phyloP scores from a whole-genome alignment of 2,113 vertebrate genomes.

The Piaya cayana region DNA sequence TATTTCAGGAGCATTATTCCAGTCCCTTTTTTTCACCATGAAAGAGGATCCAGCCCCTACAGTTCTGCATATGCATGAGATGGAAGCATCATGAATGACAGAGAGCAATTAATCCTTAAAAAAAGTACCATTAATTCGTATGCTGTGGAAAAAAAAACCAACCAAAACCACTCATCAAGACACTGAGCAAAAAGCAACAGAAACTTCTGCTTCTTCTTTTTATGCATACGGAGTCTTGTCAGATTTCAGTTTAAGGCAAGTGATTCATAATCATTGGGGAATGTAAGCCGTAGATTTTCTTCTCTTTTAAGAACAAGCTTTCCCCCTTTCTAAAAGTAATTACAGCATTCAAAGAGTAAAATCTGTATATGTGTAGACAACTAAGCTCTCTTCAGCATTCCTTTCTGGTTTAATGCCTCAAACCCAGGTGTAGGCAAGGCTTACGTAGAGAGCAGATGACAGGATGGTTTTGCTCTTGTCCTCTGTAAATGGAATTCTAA shows the following conservation, averaged over 20 bases:
- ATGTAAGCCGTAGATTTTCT: constrained; percentile 29
- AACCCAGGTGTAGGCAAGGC: neutral
- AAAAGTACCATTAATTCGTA: neutral
- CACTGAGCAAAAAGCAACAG: neutral
- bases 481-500: neutral
- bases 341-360: neutral
- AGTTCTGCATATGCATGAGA: constrained; percentile 10
- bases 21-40: neutral
- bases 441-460: neutral
- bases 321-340: constrained; percentile 14
- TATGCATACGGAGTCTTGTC: neutral
- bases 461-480: neutral
- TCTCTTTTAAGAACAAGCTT: neutral
- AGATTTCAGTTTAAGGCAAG: constrained; percentile 38
- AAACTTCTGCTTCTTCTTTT: constrained; percentile 5
- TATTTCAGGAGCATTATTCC: neutral
- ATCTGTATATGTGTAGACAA: neutral
- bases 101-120: constrained; percentile 21
- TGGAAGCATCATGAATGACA: constrained; percentile 14
- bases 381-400: neutral
- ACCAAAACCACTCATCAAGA: neutral
- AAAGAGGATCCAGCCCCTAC: constrained; percentile 7
- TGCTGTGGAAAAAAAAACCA: neutral
- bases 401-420: neutral
- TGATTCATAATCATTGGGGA: constrained; percentile 34